Evolutionary conservation across 1,140 invertebrate genomes (phyloP).

Genomic region (Aphidius ervi): DNA sequence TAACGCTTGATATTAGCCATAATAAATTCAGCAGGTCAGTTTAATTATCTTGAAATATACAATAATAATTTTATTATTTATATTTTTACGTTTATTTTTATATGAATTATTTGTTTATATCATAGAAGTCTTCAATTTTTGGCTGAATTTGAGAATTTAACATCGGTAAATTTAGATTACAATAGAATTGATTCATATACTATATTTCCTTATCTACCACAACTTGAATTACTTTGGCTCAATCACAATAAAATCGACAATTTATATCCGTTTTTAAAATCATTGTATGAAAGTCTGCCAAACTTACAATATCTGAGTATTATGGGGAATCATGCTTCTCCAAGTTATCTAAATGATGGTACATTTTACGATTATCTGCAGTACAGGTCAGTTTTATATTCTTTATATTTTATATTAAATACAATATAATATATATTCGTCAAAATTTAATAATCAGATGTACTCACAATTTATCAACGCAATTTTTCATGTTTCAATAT

Average conservation of each 20-base stretch:
- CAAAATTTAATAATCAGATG: no score
- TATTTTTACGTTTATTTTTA: constrained; percentile 8
- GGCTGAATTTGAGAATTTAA: constrained; percentile 63
- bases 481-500: no score
- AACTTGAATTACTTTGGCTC: constrained; percentile 70
- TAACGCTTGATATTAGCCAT: constrained; percentile 66
- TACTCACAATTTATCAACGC: no score
- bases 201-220: constrained; percentile 63
- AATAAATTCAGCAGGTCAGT: constrained; percentile 66
- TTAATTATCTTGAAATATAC: constrained; percentile 15
- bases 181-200: constrained; percentile 65
- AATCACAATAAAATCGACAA: constrained; percentile 72
- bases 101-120: constrained; percentile 26
- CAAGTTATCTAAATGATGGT: constrained; percentile 70
- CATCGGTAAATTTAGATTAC: constrained; percentile 70
- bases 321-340: constrained; percentile 75
- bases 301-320: constrained; percentile 66
- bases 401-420: neutral
- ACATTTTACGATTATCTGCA: constrained; percentile 72
- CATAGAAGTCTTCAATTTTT: constrained; percentile 67
- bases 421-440: no score
- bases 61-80: constrained; percentile 6
- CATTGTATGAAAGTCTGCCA: constrained; percentile 61
- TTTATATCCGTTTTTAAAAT: constrained; percentile 67
- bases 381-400: constrained; percentile 61